phyloP scores from a whole-genome alignment of 1,140 invertebrate species.

The Sinonovacula constricta region DNA sequence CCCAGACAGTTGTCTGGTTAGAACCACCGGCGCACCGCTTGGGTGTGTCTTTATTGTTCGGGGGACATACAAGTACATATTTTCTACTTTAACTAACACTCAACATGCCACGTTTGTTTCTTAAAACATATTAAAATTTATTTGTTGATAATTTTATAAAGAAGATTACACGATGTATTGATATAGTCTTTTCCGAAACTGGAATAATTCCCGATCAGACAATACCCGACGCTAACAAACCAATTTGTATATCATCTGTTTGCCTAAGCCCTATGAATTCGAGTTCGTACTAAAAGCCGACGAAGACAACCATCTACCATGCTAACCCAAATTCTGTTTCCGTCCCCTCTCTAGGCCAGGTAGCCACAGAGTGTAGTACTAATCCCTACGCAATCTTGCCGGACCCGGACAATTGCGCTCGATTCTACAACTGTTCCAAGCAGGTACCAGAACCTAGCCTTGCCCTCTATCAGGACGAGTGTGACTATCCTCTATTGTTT shows the following conservation, averaged over 20 bases:
- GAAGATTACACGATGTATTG: too few relatives aligned
- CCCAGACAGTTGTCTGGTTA: too few relatives aligned
- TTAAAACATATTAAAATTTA: too few relatives aligned
- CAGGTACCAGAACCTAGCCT: constrained; percentile 48
- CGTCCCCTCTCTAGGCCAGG: constrained; percentile 8
- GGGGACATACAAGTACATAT: too few relatives aligned
- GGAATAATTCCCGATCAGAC: too few relatives aligned
- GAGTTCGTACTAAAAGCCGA: neutral
- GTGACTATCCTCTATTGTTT: constrained; percentile 67
- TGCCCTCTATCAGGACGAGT: constrained; percentile 60
- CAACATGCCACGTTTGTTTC: too few relatives aligned
- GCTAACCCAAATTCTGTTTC: neutral
- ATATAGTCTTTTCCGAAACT: too few relatives aligned
- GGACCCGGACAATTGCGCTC: constrained; percentile 65
- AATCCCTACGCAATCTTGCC: constrained; percentile 44
- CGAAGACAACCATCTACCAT: neutral
- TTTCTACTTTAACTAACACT: too few relatives aligned
- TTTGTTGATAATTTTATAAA: too few relatives aligned
- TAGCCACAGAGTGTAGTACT: constrained; percentile 9
- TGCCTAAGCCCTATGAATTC: neutral
- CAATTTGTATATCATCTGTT: neutral
- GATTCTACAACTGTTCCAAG: constrained; percentile 66
- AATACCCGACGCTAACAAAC: too few relatives aligned
- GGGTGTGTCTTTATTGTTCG: too few relatives aligned
- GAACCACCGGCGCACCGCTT: too few relatives aligned